phyloP scores from a whole-genome alignment of 2,888 invertebrate species.

The Hirudinaria manillensis region DNA sequence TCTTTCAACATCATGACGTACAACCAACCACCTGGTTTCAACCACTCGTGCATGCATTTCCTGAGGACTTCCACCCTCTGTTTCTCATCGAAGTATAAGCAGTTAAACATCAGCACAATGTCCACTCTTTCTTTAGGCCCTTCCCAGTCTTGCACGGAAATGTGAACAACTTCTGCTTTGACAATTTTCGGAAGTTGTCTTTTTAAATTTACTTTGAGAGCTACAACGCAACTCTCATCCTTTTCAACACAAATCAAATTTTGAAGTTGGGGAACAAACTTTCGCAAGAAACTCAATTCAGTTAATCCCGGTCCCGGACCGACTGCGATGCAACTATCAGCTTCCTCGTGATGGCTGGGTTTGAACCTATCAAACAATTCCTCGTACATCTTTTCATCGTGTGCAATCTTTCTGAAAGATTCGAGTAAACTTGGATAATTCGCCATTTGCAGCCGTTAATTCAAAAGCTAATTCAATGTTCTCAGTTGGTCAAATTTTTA shows the following conservation, averaged over 20 bases:
- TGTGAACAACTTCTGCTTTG: neutral
- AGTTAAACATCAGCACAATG: neutral
- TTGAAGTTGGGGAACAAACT: neutral
- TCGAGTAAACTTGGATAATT: neutral
- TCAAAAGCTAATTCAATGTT: no score
- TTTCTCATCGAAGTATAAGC: neutral
- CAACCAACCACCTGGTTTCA: slow-evolving; percentile 5
- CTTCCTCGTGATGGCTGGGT: neutral
- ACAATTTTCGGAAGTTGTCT: neutral
- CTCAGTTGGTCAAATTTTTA: no score
- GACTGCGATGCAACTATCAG: neutral
- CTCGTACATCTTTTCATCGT: neutral
- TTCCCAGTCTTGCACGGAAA: neutral
- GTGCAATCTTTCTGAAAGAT: neutral
- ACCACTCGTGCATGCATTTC: neutral
- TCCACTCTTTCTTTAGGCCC: slow-evolving; percentile 8
- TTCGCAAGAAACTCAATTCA: neutral
- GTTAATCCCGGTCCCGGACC: neutral
- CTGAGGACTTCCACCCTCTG: neutral
- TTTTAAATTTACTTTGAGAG: neutral
- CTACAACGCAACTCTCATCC: slow-evolving; percentile 6
- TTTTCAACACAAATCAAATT: neutral
- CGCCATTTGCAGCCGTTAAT: no score
- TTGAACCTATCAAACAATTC: neutral
- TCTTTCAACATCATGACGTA: slow-evolving; percentile 1